A percentile compares a stretch with the other conserved stretches of the same genome.
These are phyloP conservation scores for Mamestra brassicae DNA, from an alignment of 2,888 invertebrate genomes.

Conservation along the genomic window DNA sequence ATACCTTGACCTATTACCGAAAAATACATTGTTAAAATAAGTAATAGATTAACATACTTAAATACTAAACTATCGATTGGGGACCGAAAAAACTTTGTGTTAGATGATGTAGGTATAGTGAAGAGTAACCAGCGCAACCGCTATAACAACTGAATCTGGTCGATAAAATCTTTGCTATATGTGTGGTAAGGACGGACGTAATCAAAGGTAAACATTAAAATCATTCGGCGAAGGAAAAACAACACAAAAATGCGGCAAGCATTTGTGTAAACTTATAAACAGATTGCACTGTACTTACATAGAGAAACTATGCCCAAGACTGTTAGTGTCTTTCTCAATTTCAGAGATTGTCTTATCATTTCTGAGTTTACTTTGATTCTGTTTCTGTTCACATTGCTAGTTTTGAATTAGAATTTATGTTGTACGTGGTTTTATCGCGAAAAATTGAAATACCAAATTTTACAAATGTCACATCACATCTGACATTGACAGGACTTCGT, in stretches of 20 bases:
- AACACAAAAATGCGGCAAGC: conserved; percentile 54
- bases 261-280: conserved; percentile 56
- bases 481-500: too few species aligned
- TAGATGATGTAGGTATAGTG: background rate
- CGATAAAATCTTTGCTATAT: conserved; percentile 20
- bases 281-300: conserved; percentile 78
- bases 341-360: conserved; percentile 87
- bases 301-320: conserved; percentile 79
- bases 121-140: background rate
- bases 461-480: too few species aligned
- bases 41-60: conserved; percentile 2
- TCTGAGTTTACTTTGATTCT: conserved; percentile 75
- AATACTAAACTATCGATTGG: conserved; percentile 16
- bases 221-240: conserved; percentile 40
- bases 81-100: conserved; percentile 10
- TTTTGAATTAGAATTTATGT: conserved; percentile 57
- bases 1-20: conserved; percentile 20
- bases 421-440: conserved; percentile 48
- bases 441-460: conserved; percentile 22
- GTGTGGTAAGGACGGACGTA: conserved; percentile 8
- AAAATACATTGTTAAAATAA: conserved; percentile 17
- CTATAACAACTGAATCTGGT: conserved; percentile 14
- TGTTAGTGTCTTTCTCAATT: conserved; percentile 85
- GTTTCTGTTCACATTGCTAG: conserved; percentile 80
- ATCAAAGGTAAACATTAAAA: conserved; percentile 22